A percentile compares a stretch with the other conserved stretches of the same genome.
Evolutionary conservation across 2,888 invertebrate genomes (phyloP).

Genomic region (Drosophila histrio): DNA sequence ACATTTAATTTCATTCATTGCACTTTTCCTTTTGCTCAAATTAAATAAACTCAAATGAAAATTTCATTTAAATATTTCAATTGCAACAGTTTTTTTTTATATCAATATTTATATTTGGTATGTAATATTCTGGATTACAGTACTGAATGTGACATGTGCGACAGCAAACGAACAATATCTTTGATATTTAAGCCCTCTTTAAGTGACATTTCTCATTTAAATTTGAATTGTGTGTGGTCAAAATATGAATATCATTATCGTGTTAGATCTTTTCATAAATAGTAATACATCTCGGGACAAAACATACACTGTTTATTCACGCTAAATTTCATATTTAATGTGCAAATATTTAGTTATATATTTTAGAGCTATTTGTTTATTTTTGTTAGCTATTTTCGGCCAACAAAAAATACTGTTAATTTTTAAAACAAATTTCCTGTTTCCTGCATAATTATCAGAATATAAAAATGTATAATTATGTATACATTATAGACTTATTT

Average conservation of each 20-base stretch:
- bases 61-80: conserved; percentile 23
- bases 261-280: background rate
- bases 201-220: background rate
- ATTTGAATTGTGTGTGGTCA: background rate
- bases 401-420: too few species aligned
- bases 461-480: background rate
- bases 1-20: conserved; percentile 21
- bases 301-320: background rate
- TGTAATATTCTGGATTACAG: conserved; percentile 15
- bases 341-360: background rate
- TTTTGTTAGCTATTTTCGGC: too few species aligned
- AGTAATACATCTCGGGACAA: background rate
- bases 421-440: too few species aligned
- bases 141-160: conserved; percentile 4
- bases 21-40: background rate
- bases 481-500: background rate
- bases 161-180: background rate
- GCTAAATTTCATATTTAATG: background rate
- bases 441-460: too few species aligned
- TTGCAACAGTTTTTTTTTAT: conserved; percentile 10
- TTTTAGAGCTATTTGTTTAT: background rate
- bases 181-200: background rate
- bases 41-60: conserved; percentile 25
- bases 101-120: conserved; percentile 48
- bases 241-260: background rate